Base-by-base conservation (phyloP, 2,888 invertebrate genomes). In the Lutraria lutraria region DNA sequence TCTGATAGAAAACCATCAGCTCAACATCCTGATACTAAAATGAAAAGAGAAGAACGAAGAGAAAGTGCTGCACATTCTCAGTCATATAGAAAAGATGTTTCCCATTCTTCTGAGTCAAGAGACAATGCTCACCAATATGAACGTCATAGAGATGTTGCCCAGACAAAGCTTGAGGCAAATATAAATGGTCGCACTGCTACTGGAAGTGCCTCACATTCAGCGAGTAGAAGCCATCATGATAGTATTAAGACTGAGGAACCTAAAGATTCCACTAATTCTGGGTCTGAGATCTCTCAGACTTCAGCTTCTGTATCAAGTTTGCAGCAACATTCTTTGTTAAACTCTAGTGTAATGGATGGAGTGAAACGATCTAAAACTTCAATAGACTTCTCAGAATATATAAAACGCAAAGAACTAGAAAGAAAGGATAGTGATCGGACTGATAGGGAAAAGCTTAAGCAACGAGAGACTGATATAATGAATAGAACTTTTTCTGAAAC, bases 371-470 rank as follows among this genome's bases (percentile, higher is more conserved):
- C 85, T 34, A 85, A 91, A 86, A 89, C 89, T 43, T 81, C 91
- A n/a, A 83, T 92, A n/a, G 90, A 91, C 52, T 91, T 89, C 72
- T 90, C 89, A 85, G 89, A 90, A 10, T 92, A 92, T 79, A 34
- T 92, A 15, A 89, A 91, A 86, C 86, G 92, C 21, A 91, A 90
- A 83, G 91, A 92, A 60, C 86, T 81, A 68, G 92, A 92, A 85
- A 63, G 31, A 52, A 68, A 79, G 76, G 84, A 86, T 85, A 53
- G 15, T 85, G 52, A 83, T 85, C 68, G 54, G 83, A 60, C 54
- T 53, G 81, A 88, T 54, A 76, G 25, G 68, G 88, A 83, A 31
- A 89, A 82, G 31, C 54, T 68, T 54, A 81, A 83, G 34, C 86
- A 86, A 60, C 72, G 54, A 72, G 91, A 91, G 82, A 43, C 79